These are phyloP conservation scores for Rhagoletis pomonella DNA, from an alignment of 1,140 invertebrate genomes.

Conservation along the genomic window DNA sequence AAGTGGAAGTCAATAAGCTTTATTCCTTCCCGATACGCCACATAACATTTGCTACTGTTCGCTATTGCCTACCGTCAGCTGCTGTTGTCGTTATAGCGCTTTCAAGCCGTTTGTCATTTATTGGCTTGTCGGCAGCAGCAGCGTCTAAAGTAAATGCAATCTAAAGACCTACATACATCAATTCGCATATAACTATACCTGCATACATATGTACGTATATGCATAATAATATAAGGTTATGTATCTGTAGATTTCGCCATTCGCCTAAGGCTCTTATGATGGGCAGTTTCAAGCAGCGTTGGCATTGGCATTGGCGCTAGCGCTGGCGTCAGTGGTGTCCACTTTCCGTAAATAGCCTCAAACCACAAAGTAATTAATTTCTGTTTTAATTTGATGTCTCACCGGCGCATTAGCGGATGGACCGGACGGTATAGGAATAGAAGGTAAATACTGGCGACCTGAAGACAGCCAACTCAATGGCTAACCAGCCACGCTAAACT, in stretches of 20 bases:
- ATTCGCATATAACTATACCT: not conserved
- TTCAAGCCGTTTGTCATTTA: conserved; percentile 37
- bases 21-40: too few species aligned
- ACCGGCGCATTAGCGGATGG: conserved; percentile 3
- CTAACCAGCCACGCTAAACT: not conserved
- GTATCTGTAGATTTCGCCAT: too few species aligned
- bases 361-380: conserved; percentile 50
- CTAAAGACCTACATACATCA: not conserved
- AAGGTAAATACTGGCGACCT: not conserved
- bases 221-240: too few species aligned
- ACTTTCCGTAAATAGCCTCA: conserved; percentile 49
- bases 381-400: conserved; percentile 45
- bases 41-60: too few species aligned
- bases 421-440: too few species aligned
- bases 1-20: not conserved
- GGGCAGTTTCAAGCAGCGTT: not conserved
- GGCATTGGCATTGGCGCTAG: not conserved
- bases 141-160: not conserved
- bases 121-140: conserved; percentile 14
- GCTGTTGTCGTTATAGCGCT: conserved; percentile 32
- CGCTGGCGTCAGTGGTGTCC: conserved; percentile 1
- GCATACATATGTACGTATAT: not conserved
- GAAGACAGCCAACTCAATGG: not conserved
- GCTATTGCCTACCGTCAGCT: too few species aligned
- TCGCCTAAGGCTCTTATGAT: too few species aligned